Base-by-base conservation (phyloP, 1,140 invertebrate genomes). In the Zophobas atratus region DNA sequence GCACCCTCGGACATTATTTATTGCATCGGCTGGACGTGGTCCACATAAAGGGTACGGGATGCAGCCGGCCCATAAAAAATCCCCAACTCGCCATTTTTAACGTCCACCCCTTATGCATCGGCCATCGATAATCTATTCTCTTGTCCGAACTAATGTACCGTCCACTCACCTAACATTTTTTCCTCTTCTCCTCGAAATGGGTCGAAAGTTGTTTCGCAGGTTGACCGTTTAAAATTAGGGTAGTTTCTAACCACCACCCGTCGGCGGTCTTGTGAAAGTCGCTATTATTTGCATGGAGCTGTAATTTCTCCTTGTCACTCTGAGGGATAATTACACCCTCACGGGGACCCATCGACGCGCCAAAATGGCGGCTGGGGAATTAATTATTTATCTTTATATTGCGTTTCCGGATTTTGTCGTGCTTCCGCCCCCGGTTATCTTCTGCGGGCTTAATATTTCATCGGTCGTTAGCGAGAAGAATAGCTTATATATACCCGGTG, bases 1-100 rank as follows among this genome's bases (percentile, higher is more conserved):
- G 76, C 77, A 72, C 70, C 77, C 77, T 70, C 49, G 77, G 77
- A 74, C 77, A 78, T 78, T 70, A 78, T 78, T 78, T 78, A 78
- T 78, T 72, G 55, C 76, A 70, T 77, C 76, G 76, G 77, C 77
- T 75, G 77, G 77, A 78, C 77, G 56, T 74, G 70, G 77, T 78
- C 77, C 77, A 78, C 71, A 78, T 78, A 78, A 77, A 77, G 76
- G 70, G 76, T 72, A 20, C 4, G 3, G 4, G 49, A 70, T 78
- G 77, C 77, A 78, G 77, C 77, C 77, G 77, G 77, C 77, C 38
- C 77, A 74, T 78, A 78, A 78, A 78, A 78, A 78, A 78, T 74
- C 77, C 77, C 70, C 55, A 77, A 77, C 76, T 78, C 57, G 77
- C 77, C 57, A 70, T 78, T 78, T 78, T 70, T 57, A 78, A 73